Base-by-base conservation (phyloP, 2,113 vertebrate species). In the Silurus meridionalis region DNA sequence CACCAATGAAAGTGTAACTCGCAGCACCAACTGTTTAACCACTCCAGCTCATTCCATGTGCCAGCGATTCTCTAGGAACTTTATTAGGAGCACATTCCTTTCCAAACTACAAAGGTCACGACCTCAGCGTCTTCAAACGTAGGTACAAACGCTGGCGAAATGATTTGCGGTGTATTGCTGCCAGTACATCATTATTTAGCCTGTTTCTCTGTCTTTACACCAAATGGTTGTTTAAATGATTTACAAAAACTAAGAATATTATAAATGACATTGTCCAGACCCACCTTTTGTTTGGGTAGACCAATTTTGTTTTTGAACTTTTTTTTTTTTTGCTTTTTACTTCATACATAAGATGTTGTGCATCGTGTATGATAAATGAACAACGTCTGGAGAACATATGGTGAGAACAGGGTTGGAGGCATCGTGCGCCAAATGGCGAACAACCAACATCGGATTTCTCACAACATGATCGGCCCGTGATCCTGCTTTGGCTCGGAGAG, bases 321-420 rank as follows among this genome's bases (percentile, higher is more conserved):
- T n/a, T n/a, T n/a, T n/a, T n/a, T n/a, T n/a, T n/a, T n/a, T n/a
- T n/a, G n/a, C 72, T 46, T 63, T 46, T 53, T 37, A 66, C 61
- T 57, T 61, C 48, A 48, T 55, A 64, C 74, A 87, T 64, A 83
- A 69, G 71, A 86, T 28, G 9, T 83, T 71, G 83, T 60, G 75
- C 25, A 77, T 52, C 74, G 57, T 85, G 80, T 85, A 80, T 82
- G 80, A 84, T 83, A 87, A 88, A 83, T 84, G 74, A 82, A 77
- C n/a, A 50, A 21, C 8, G 86, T 89, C 87, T 90, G 88, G 74
- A 82, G 64, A 64, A 71, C 87, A 91, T 86, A 86, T 88, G 85
- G 5, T 15, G 28, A 80, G 81, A 75, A 25, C 79, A 66, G 86
- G 77, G 77, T n/a, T 57, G 58, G 52, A 72, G 82, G 60, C 60